Conservation (phyloP, 2,113 vertebrate species). For the Upupa epops region DNA sequence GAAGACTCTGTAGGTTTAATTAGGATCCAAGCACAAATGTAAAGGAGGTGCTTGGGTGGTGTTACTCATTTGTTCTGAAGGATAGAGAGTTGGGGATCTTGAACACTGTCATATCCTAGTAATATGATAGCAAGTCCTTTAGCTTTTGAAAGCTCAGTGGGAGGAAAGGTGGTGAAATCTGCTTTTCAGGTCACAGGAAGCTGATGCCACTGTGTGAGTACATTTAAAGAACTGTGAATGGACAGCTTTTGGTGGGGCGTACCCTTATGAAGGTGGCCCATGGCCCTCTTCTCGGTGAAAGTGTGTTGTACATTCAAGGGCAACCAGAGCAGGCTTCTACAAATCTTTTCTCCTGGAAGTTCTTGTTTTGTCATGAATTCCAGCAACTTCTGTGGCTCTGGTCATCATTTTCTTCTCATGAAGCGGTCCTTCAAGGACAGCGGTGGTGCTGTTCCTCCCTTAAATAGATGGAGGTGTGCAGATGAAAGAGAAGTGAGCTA, state of each 20-base stretch:
- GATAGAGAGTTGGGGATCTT: background rate
- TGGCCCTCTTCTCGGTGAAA: background rate
- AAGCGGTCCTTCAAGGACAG: background rate
- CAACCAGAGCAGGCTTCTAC: background rate
- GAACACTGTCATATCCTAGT: background rate
- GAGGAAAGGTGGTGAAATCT: background rate
- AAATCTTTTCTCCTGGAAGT: background rate
- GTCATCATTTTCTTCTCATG: background rate
- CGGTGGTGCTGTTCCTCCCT: background rate
- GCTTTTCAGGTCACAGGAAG: background rate
- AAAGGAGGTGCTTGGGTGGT: background rate
- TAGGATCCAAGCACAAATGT: background rate
- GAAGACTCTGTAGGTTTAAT: background rate
- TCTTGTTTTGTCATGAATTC: background rate
- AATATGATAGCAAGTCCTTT: background rate
- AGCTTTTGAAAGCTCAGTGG: background rate
- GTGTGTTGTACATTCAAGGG: background rate
- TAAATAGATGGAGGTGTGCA: background rate
- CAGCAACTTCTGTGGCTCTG: background rate
- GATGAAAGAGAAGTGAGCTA: fast-evolving
- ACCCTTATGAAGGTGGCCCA: background rate
- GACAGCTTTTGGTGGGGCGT: background rate
- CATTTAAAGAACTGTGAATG: background rate
- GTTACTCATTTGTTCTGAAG: background rate
- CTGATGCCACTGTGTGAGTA: background rate